Base-by-base conservation (phyloP, 2,888 invertebrate genomes). In the Metacarcinus magister region DNA sequence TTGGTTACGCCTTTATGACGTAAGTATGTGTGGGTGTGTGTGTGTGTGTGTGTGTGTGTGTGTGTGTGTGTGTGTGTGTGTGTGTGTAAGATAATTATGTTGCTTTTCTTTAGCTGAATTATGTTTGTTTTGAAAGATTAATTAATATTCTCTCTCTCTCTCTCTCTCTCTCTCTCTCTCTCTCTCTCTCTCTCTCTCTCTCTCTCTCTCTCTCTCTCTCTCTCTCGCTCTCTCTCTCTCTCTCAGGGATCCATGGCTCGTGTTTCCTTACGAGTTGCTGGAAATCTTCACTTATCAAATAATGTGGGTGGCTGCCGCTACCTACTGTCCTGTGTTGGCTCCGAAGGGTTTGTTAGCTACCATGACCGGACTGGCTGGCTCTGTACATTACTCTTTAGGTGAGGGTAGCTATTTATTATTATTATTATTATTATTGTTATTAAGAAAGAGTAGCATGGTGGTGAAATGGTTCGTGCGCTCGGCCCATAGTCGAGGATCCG, bases 251-350 rank as follows among this genome's bases (percentile, higher is more conserved):
- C 98, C 99, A 7, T 99, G 99, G 98, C 98, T 98, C 98, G 98
- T 98, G 97, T 98, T 99, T 97, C 99, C 99, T 0, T 99, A 99
- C 97, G 99, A 99, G 98, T 98, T 98, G 0, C 98, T 99, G 98
- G 99, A 99, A 97, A 98, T 99, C 0, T 97, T 99, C 28, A 99
- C 99, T 0, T 98, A 99, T 43, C 99, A 99, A 97, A 98, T 99
- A 97, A 99, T 99, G 99, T 99, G 99, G 98, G 99, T 99, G n/a
- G 99, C 99, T 60, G 99, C 99, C 0, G 98, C 99, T 8, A 99
- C 99, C 0, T 99, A 99, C 97, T 99, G 99, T 97, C 98, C 98
- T 19, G 98, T 98, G 97, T 97, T 99, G 97, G 98, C 99, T 0
- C 99, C 99, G 10, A 94, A 92, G 19, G 96, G 98, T 97, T 98